Evolutionary conservation across 2,888 invertebrate genomes (phyloP).

Genomic region (Netelia melanura): DNA sequence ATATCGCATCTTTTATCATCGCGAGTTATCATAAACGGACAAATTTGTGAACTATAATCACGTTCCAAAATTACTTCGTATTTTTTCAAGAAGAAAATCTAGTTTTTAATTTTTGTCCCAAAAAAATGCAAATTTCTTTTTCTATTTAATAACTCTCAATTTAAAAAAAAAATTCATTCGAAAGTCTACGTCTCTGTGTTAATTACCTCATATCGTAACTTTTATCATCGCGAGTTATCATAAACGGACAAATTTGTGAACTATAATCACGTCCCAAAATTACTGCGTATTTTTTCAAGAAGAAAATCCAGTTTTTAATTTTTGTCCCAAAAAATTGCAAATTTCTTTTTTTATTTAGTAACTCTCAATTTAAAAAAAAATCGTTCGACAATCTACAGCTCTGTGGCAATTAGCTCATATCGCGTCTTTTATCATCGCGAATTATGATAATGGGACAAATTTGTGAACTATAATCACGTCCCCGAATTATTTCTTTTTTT

Average conservation of each 20-base stretch:
- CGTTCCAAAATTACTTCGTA: neutral
- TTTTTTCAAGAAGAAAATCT: neutral
- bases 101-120: neutral
- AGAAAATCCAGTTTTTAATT: neutral
- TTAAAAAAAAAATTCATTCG: conserved; percentile 40
- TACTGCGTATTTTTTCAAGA: neutral
- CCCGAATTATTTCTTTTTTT: neutral
- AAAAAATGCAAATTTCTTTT: neutral
- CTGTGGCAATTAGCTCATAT: conserved; percentile 25
- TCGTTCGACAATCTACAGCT: conserved; percentile 33
- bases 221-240: conserved; percentile 38
- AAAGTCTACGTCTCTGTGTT: conserved; percentile 23
- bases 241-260: conserved; percentile 24
- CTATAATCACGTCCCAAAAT: conserved; percentile 3
- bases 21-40: conserved; percentile 37
- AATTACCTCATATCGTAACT: conserved; percentile 23
- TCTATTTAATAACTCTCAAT: neutral
- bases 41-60: conserved; percentile 17
- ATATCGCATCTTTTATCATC: conserved; percentile 24
- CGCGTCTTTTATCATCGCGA: conserved; percentile 21
- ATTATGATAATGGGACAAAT: conserved; percentile 37
- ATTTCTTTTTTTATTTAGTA: neutral
- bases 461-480: conserved; percentile 5
- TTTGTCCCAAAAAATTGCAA: neutral
- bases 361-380: neutral